Evolutionary conservation across 2,113 vertebrate genomes (phyloP).

Genomic region (Paralichthys olivaceus): DNA sequence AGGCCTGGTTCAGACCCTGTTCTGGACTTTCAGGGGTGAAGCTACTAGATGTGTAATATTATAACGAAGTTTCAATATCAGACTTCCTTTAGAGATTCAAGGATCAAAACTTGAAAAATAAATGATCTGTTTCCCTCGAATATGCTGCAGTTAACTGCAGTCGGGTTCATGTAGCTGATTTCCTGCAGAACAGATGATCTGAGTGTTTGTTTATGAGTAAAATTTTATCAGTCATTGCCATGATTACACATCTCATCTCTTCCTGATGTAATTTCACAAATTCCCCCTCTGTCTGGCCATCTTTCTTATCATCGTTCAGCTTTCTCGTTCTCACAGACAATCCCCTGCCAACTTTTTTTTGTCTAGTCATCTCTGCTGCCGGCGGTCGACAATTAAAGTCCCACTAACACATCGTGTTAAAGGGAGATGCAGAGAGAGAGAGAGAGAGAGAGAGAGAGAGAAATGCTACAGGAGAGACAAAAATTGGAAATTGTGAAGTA

Average conservation of each 20-base stretch:
- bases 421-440: background rate
- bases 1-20: too few species aligned
- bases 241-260: slow-evolving; percentile 7
- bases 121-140: background rate
- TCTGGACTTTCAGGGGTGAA: too few species aligned
- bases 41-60: too few species aligned
- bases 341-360: background rate
- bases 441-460: slow-evolving; percentile 10
- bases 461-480: slow-evolving; percentile 1
- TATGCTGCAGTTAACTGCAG: background rate
- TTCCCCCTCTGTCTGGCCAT: too few species aligned
- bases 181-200: background rate
- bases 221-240: background rate
- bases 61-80: too few species aligned
- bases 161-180: background rate
- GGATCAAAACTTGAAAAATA: too few species aligned
- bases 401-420: slow-evolving; percentile 29
- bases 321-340: slow-evolving; percentile 23
- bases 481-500: slow-evolving; percentile 33
- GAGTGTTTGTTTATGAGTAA: background rate
- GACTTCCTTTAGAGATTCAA: too few species aligned
- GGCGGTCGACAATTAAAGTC: slow-evolving; percentile 44
- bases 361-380: slow-evolving; percentile 27
- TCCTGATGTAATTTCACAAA: slow-evolving; percentile 11
- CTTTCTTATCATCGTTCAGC: background rate